These are phyloP conservation scores for Euproctis similis DNA, from an alignment of 2,888 invertebrate genomes.

Conservation along the genomic window DNA sequence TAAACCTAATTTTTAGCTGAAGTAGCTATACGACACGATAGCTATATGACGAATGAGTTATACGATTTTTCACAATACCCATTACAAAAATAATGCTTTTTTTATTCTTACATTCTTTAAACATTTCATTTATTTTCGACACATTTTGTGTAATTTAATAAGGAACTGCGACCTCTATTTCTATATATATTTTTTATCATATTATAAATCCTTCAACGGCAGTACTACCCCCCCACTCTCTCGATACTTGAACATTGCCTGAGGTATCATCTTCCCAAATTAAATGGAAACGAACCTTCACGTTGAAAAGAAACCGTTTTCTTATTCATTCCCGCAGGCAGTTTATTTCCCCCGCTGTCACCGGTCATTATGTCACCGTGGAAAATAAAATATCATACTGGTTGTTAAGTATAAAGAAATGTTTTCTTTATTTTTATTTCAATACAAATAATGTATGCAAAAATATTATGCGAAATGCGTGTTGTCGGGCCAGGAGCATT, in stretches of 20 bases:
- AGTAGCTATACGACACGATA: too few relatives aligned
- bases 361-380: conserved; percentile 51
- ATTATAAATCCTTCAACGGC: conserved; percentile 1
- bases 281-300: conserved; percentile 43
- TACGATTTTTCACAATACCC: too few relatives aligned
- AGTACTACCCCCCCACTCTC: too few relatives aligned
- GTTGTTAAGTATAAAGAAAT: conserved; percentile 19
- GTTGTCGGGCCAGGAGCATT: too few relatives aligned
- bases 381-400: conserved; percentile 37
- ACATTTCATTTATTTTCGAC: too few relatives aligned
- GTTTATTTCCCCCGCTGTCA: conserved; percentile 50
- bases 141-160: too few relatives aligned
- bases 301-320: conserved; percentile 44
- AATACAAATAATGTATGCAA: conserved; percentile 15
- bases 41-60: too few relatives aligned
- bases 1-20: too few relatives aligned
- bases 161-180: too few relatives aligned
- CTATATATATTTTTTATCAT: too few relatives aligned
- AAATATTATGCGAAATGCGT: conserved; percentile 2
- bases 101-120: too few relatives aligned
- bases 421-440: conserved; percentile 17
- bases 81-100: too few relatives aligned
- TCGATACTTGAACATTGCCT: conserved; percentile 21
- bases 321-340: conserved; percentile 46
- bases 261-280: conserved; percentile 45